Base-by-base conservation (phyloP, 2,888 invertebrate species). In the Drosophila melanosoma region DNA sequence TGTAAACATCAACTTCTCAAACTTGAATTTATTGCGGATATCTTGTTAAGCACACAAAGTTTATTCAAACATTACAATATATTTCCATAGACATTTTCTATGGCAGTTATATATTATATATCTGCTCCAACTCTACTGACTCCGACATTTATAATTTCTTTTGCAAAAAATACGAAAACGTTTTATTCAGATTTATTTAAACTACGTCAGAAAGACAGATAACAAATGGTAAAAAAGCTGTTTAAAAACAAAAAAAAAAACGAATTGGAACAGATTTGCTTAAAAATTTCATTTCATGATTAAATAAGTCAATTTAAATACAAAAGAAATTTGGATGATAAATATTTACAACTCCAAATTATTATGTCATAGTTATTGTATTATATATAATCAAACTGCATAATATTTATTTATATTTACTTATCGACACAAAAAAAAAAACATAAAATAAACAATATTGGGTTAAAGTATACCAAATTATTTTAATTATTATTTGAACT, bases 401-500 rank as follows among this genome's bases (percentile, higher is more conserved):
- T 3, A 45, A 45, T 20, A 20, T 45, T 20, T 45, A 45, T 12
- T 20, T 7, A 12, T 45, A 45, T 12, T 7, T 1, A 20, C 1
- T 45, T 11, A 12, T 6, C 6, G 42, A 12, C 6, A 2, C 10
- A n/a, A 3, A 0, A 20, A 12, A 20, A 20, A 20, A 6, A 20
- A 0, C 12, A 20, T 11, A 20, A n/a, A 42, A 0, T n/a, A n/a
- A 1, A 1, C 0, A 20, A 20, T 12, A 17, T 38, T 8, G 3
- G 3, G 15, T 45, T 20, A 20, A 20, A 15, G 20, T 12, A 7
- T 1, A 45, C 3, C 7, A 45, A 20, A 45, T 45, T 12, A 45
- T 1, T 1, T 3, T 11, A 11, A 6, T 42, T 20, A 6, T 3
- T 7, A 12, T 7, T 12, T 45, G 5, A n/a, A n/a, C 10, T 10